Base-by-base conservation (phyloP, 2,113 vertebrate species). In the Chrysemys picta region DNA sequence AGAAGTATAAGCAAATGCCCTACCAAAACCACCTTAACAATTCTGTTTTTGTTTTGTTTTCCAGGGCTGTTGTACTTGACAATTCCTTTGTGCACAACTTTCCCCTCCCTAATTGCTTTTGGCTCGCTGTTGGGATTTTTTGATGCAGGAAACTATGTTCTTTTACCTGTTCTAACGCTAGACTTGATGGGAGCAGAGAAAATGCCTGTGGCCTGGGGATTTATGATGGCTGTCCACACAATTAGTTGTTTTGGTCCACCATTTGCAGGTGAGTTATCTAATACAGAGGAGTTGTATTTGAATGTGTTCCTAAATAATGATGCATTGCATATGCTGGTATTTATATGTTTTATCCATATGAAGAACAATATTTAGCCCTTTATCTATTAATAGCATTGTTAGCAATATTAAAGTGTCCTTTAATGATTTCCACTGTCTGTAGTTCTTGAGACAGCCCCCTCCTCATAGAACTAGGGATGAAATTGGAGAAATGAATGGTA, bases 201-300 rank as follows among this genome's bases (percentile, higher is more conserved):
- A 65, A 96, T 96, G 96, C 89, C 96, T 17, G 50, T 95, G 54
- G 96, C 93, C 9, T 96, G 96, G 93, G 94, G 96, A 35, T 96
- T 96, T 81, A 90, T 95, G 93, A 94, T 95, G 56, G 91, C 89
- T 29, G 96, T 95, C 45, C 95, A 95, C 69, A 56, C 96, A 29
- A 89, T 95, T 84, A 96, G 94, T 82, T 94, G 93, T 75, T 91
- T 95, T 52, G 96, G 93, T 31, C 93, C 96, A 49, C 96, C 96
- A 9, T 94, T 95, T 84, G 90, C 95, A 83, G 95, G 94, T 96
- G 88, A 88, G 65, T 21, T n/a, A 86, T 52, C 22, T 42, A 80
- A 29, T 38, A 19, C 14, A 72, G 22, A 38, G 35, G 12, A 45
- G 17, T 82, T 81, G 13, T 80, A 82, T 92, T 45, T 84, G 31